Conservation (phyloP, 2,888 invertebrate species). For the Steinernema scapterisci region DNA sequence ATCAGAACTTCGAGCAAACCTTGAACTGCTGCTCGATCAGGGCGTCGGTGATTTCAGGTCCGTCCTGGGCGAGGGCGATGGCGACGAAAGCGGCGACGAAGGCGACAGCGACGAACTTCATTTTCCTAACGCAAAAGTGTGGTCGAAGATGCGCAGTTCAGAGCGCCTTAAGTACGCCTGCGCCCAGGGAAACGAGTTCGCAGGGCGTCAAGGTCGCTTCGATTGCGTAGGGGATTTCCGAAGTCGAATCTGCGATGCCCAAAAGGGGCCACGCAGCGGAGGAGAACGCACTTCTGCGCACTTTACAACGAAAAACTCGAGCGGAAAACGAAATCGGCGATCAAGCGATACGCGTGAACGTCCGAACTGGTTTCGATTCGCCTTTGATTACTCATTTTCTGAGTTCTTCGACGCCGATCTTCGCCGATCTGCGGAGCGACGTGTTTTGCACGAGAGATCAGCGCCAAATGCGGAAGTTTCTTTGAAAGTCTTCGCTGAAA, state of each 20-base stretch:
- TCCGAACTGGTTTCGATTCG: not conserved
- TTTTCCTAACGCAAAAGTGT: constrained; percentile 20
- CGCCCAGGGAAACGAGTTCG: not conserved
- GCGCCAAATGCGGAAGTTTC: too few species aligned
- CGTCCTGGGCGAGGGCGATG: not conserved
- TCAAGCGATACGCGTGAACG: not conserved
- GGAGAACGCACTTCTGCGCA: constrained; percentile 19
- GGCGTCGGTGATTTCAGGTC: constrained; percentile 17
- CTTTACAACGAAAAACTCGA: constrained; percentile 10
- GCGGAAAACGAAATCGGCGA: not conserved
- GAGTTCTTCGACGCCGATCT: too few species aligned
- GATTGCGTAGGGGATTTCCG: constrained; percentile 15
- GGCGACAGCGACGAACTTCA: constrained; percentile 1
- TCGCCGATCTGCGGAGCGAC: too few species aligned
- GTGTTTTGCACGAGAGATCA: too few species aligned
- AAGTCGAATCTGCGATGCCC: constrained; percentile 1
- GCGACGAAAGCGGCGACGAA: constrained; percentile 7
- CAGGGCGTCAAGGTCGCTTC: constrained; percentile 5
- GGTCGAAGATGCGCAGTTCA: not conserved
- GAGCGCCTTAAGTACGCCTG: not conserved
- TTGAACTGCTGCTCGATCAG: constrained; percentile 30
- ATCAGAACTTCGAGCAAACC: not conserved
- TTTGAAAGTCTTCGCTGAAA: too few species aligned
- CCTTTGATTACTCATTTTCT: not conserved
- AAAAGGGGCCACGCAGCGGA: not conserved